Evolutionary conservation across 1,140 invertebrate genomes (phyloP).

Genomic region (Ericerus pela): DNA sequence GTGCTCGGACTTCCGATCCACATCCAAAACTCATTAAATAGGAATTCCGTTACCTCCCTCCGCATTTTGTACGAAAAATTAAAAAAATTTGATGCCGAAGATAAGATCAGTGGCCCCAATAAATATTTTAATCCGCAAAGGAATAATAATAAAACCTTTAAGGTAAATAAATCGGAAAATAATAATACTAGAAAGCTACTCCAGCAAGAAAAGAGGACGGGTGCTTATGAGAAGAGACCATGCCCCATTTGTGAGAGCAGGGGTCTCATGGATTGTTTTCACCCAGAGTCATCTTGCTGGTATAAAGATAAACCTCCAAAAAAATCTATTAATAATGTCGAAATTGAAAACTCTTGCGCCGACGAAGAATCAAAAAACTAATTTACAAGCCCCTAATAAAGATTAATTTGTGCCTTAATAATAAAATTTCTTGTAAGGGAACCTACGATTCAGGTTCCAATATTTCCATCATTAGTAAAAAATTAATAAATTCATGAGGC

Average conservation of each 20-base stretch:
- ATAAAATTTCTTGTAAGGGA: conserved; percentile 11
- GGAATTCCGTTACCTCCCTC: background rate
- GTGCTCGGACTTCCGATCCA: conserved; percentile 5
- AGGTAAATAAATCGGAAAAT: background rate
- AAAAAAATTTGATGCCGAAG: background rate
- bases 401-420: conserved; percentile 13
- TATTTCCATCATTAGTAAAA: conserved; percentile 19
- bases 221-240: conserved; percentile 13
- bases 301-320: conserved; percentile 15
- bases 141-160: background rate
- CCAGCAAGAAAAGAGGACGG: background rate
- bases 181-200: background rate
- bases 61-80: background rate
- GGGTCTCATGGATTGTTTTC: background rate
- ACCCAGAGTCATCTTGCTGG: conserved; percentile 16
- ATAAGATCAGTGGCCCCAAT: background rate
- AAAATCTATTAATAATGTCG: conserved; percentile 16
- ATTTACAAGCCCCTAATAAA: conserved; percentile 18
- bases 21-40: background rate
- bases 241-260: conserved; percentile 3
- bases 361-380: conserved; percentile 17
- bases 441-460: conserved; percentile 17
- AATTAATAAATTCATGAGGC: conserved; percentile 13
- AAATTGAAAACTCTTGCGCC: conserved; percentile 14
- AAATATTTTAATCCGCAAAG: background rate